Conservation (phyloP, 2,797 vertebrate genomes). For the Ara ararauna region DNA sequence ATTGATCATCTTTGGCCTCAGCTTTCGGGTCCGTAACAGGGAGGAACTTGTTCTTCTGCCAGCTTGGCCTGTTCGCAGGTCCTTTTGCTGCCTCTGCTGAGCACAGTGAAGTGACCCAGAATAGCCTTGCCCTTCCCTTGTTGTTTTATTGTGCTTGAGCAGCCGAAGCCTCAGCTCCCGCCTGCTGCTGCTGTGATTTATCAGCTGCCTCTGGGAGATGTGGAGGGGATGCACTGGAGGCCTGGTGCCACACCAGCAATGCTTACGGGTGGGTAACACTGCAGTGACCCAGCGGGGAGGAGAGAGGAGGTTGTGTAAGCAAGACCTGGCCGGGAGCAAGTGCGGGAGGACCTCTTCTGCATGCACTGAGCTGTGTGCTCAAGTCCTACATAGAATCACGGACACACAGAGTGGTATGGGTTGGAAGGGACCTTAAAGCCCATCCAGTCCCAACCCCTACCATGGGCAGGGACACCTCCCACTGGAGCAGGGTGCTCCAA, state of each 20-base stretch:
- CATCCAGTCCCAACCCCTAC: neutral
- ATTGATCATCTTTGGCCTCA: neutral
- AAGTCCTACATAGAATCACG: accelerated
- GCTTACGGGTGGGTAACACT: neutral
- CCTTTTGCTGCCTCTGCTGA: neutral
- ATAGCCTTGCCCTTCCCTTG: neutral
- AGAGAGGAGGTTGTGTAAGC: neutral
- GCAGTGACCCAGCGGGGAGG: neutral
- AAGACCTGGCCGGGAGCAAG: neutral
- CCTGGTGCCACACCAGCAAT: neutral
- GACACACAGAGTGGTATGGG: too few species aligned
- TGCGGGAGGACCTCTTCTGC: accelerated
- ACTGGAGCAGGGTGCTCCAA: neutral
- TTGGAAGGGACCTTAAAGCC: neutral
- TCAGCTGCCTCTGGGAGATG: neutral
- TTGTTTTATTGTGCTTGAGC: neutral
- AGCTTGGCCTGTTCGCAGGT: neutral
- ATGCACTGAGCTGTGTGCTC: accelerated
- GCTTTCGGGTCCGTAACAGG: accelerated
- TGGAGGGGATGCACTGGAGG: accelerated
- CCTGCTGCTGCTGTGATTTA: neutral
- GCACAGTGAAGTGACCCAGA: neutral
- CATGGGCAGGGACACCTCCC: neutral
- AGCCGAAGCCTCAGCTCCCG: neutral
- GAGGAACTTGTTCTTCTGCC: neutral